Evolutionary conservation across 2,797 vertebrate genomes (phyloP), one percentile per base, ranked within the genome.

Genomic region (Microhierax caerulescens): DNA sequence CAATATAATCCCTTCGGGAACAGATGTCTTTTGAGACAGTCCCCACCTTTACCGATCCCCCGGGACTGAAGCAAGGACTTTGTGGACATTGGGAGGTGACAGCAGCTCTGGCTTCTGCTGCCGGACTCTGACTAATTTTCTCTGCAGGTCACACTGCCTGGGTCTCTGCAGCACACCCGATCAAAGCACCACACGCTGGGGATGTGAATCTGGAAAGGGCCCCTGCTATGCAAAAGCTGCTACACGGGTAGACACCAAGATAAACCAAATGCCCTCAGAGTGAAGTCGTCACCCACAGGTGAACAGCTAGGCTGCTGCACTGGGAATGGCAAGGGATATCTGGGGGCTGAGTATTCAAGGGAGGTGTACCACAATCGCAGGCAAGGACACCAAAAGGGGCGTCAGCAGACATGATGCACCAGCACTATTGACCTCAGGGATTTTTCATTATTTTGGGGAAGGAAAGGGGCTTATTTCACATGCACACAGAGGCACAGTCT

Each of bases 121-220:
- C 53, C 28, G 41, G 36, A 14, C 43, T 70, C 63, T 1, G 0
- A 41, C 13, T 23, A 0, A 37, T 50, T 27, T 45, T 48, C 53
- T 43, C 27, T 1, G 3, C 37, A 6, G 61, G 43, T 64, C n/a
- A 28, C 25, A 6, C 22, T 2, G 1, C 25, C 36, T 1, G 19
- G 9, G 28, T 21, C 60, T n/a, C 30, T 10, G 73, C 48, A 10
- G 57, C 39, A 57, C 56, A 11, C 22, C 24, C 3, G 0, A 48
- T 10, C 37, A 53, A 54, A 87, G 50, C 56, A 16, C 47, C 25
- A 3, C 28, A 4, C 0, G 0, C 48, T 9, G 20, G 18, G 68
- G 39, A 10, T 4, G 14, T 1, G 7, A 61, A 72, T 18, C 48
- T 3, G 2, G 50, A 67, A 36, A 0, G 6, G 85, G 47, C 25